phyloP scores from a whole-genome alignment of 1,140 invertebrate genomes.

The Ostrea edulis region DNA sequence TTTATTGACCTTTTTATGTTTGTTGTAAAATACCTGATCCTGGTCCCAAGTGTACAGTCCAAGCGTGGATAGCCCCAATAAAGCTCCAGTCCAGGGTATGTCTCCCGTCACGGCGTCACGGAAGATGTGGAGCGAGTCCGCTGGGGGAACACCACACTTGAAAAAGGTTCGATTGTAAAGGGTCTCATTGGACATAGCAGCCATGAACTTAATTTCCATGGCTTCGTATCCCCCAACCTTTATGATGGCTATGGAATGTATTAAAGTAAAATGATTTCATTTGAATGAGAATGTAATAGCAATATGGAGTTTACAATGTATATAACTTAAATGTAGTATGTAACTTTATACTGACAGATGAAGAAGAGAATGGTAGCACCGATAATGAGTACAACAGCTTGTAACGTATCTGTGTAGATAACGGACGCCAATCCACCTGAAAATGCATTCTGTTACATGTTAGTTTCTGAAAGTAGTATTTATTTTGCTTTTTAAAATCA shows the following conservation, averaged over 20 bases:
- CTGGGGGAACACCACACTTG: conserved; percentile 65
- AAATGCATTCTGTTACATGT: neutral
- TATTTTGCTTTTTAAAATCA: no score
- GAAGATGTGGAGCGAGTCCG: conserved; percentile 81
- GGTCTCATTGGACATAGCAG: conserved; percentile 73
- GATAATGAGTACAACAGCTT: conserved; percentile 82
- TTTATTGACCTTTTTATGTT: no score
- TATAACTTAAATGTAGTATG: neutral
- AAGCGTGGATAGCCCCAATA: conserved; percentile 81
- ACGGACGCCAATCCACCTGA: conserved; percentile 81
- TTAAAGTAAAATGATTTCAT: neutral
- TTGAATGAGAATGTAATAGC: no score
- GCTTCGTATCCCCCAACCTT: conserved; percentile 79
- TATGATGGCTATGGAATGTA: conserved; percentile 67
- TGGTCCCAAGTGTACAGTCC: conserved; percentile 83
- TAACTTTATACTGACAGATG: conserved; percentile 72
- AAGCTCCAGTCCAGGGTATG: conserved; percentile 82
- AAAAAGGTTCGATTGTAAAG: conserved; percentile 49
- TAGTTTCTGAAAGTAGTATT: no score
- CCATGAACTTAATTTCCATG: conserved; percentile 77
- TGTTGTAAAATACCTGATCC: conserved; percentile 80
- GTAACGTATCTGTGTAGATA: conserved; percentile 83
- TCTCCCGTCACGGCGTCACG: conserved; percentile 77
- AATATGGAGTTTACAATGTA: no score
- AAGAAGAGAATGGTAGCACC: conserved; percentile 81